Evolutionary conservation across 2,888 invertebrate genomes (phyloP), one percentile per base, ranked within the genome.

Genomic region (Ariolimax columbianus): DNA sequence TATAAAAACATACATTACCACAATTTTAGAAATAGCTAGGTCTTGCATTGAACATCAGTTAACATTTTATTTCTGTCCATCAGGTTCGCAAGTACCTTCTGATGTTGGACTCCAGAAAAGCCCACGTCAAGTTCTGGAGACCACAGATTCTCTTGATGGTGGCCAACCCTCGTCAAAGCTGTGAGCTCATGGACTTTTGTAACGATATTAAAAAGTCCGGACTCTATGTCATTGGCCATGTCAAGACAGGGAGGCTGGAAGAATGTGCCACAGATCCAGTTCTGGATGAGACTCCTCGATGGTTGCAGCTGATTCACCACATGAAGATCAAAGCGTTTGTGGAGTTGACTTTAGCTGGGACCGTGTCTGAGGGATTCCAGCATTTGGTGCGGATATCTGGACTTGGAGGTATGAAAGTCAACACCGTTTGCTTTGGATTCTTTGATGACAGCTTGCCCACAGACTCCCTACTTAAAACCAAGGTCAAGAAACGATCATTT

Each of bases 81-180:
- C 77, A 87, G 87, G 97, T 98, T 19, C 96, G 99, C 72, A 99
- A 99, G 94, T 99, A 99, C 95, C 95, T 99, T 17, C 95, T 99
- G 0, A 96, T 99, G 94, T 94, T 99, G 93, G 99, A 99, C 94
- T 97, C 97, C 0, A 96, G 99, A 0, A 98, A 99, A 89, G 97
- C 98, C 93, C 99, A 99, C 94, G 99, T 99, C 2, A 99, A 99
- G 95, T 99, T 98, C 95, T 99, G 99, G 99, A 95, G 99, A 2
- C 99, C 99, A 0, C 99, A 99, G 95, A 97, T 99, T 95, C 94
- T 99, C 83, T 95, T 99, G 1, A 95, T 99, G 94, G 97, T 99
- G 0, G 96, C 97, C 0, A 97, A 98, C 85, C 99, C 99, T 0
- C 95, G 98, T 17, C 97, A 97, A 14, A 96, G 97, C 23, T 97